Conservation (phyloP, 2,797 vertebrate genomes). For the Falco cherrug region DNA sequence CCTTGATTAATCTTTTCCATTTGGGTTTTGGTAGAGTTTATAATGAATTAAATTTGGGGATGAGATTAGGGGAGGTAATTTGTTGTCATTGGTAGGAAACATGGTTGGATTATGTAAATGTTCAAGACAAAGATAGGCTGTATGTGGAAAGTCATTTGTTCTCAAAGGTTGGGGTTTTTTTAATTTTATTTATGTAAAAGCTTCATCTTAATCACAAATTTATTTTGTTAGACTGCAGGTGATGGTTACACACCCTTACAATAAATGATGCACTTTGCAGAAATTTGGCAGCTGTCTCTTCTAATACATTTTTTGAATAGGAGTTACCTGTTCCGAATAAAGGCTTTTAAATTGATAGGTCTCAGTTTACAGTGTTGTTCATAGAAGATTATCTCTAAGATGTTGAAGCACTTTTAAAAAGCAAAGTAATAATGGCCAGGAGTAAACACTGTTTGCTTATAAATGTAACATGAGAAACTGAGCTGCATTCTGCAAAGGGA, state of each 20-base stretch:
- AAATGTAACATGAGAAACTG: background rate
- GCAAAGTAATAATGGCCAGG: background rate
- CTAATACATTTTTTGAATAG: background rate
- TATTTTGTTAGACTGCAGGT: background rate
- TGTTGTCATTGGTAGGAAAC: background rate
- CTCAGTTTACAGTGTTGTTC: background rate
- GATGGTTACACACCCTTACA: background rate
- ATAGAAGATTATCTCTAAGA: background rate
- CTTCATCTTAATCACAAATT: background rate
- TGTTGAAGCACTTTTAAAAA: background rate
- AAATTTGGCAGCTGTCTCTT: background rate
- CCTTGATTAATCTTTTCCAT: background rate
- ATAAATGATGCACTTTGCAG: background rate
- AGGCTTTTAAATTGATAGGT: background rate
- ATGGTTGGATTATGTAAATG: background rate
- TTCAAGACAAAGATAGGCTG: background rate
- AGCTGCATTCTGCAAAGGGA: background rate
- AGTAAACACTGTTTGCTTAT: background rate
- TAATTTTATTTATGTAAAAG: background rate
- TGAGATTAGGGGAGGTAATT: background rate
- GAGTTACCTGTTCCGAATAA: background rate
- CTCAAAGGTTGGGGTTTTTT: accelerated
- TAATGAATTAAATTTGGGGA: background rate
- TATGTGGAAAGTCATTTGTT: background rate
- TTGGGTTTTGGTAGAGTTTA: background rate